Conservation (phyloP, 2,888 invertebrate species). For the Agrotis exclamationis region DNA sequence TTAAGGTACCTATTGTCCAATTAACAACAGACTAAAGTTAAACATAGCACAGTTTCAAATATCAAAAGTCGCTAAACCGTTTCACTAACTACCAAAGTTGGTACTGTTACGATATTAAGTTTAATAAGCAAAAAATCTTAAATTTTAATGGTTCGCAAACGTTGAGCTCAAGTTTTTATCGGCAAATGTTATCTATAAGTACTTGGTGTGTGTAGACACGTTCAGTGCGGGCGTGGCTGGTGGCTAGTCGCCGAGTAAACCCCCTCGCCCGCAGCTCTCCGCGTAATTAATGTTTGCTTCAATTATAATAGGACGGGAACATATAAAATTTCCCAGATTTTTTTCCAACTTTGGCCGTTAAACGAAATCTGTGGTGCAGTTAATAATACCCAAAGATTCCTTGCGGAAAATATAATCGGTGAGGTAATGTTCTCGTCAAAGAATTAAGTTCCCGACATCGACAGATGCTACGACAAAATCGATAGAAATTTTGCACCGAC, state of each 20-base stretch:
- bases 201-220: conserved; percentile 28
- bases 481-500: conserved; percentile 64
- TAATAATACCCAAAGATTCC: conserved; percentile 60
- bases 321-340: conserved; percentile 69
- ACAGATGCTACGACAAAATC: conserved; percentile 68
- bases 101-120: conserved; percentile 26
- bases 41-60: conserved; percentile 41
- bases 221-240: conserved; percentile 46
- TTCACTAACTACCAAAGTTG: conserved; percentile 52
- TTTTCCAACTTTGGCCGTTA: conserved; percentile 69
- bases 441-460: conserved; percentile 48
- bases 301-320: conserved; percentile 77
- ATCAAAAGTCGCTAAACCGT: conserved; percentile 40
- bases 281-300: conserved; percentile 83
- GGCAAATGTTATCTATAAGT: conserved; percentile 34
- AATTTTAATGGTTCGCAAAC: conserved; percentile 45
- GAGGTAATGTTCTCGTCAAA: conserved; percentile 56
- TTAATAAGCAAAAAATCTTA: conserved; percentile 48
- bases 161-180: conserved; percentile 52
- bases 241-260: conserved; percentile 52
- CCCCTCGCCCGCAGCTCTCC: conserved; percentile 70
- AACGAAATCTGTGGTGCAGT: conserved; percentile 61
- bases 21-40: conserved; percentile 30
- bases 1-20: conserved; percentile 38
- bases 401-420: conserved; percentile 48